A percentile compares a stretch with the other conserved stretches of the same genome.
These are phyloP conservation scores for Oreochromis tanganicae DNA, from an alignment of 2,113 vertebrate genomes.

Conservation along the genomic window DNA sequence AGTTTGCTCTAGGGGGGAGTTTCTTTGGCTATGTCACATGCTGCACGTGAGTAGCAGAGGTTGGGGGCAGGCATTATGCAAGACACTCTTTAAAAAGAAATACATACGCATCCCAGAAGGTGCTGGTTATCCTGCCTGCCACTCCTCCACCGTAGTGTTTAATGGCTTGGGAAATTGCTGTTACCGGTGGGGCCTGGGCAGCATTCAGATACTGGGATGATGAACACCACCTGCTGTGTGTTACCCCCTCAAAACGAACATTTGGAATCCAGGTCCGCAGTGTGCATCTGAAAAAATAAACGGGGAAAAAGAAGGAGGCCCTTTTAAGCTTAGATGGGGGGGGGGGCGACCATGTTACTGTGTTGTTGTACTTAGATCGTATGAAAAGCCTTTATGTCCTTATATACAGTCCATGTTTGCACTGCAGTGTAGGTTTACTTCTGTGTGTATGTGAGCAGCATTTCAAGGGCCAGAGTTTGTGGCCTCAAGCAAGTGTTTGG, in stretches of 20 bases:
- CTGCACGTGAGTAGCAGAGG: conserved; percentile 54
- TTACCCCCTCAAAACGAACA: not conserved
- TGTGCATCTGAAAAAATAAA: conserved; percentile 7
- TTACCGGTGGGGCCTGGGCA: not conserved
- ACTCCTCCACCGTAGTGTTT: not conserved
- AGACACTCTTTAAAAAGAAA: conserved; percentile 9
- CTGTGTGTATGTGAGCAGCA: not conserved
- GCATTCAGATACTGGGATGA: not conserved
- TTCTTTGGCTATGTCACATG: conserved; percentile 64
- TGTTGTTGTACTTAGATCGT: not conserved
- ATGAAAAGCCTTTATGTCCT: not conserved
- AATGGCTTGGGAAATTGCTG: conserved; percentile 27
- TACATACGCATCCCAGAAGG: conserved; percentile 19
- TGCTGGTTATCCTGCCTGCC: conserved; percentile 8
- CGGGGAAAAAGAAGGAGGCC: not conserved
- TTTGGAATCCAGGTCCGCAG: not conserved
- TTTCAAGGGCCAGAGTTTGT: not conserved
- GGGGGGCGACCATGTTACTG: not conserved
- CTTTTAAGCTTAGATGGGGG: not conserved
- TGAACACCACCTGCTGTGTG: conserved; percentile 26
- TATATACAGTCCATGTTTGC: not conserved
- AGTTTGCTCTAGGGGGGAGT: conserved; percentile 25
- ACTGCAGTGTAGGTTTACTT: not conserved
- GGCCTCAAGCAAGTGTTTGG: not conserved
- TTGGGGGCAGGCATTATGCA: conserved; percentile 54